Conservation (phyloP, 2,888 invertebrate species). For the Margaritifera margaritifera region DNA sequence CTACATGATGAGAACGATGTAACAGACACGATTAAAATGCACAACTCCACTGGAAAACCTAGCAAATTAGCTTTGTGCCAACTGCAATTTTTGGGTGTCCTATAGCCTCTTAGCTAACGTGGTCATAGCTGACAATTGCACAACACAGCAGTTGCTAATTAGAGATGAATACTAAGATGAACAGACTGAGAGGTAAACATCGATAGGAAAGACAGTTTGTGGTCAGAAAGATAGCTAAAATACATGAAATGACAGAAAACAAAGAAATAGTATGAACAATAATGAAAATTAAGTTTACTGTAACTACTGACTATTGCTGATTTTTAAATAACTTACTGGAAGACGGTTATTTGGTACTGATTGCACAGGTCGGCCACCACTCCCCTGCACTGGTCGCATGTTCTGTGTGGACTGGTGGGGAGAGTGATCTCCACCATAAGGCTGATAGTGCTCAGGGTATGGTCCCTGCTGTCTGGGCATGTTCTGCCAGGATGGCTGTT, state of each 20-base stretch:
- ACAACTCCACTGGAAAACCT: too few relatives aligned
- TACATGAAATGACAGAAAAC: neutral
- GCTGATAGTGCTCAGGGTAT: constrained; percentile 10
- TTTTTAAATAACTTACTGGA: constrained; percentile 4
- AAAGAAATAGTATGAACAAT: too few relatives aligned
- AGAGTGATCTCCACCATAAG: constrained; percentile 29
- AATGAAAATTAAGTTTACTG: neutral
- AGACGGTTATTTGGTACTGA: constrained; percentile 2
- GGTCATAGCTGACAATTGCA: too few relatives aligned
- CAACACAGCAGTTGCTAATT: too few relatives aligned
- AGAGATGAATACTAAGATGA: too few relatives aligned
- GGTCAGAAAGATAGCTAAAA: neutral
- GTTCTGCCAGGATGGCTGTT: constrained; percentile 28
- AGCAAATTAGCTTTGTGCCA: too few relatives aligned
- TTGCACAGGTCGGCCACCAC: constrained; percentile 17
- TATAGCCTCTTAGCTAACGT: too few relatives aligned
- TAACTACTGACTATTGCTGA: neutral
- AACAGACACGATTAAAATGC: too few relatives aligned
- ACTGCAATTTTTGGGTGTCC: too few relatives aligned
- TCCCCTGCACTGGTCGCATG: constrained; percentile 17
- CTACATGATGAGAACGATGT: too few relatives aligned
- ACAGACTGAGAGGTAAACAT: too few relatives aligned
- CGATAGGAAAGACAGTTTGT: too few relatives aligned
- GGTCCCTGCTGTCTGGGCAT: constrained; percentile 34
- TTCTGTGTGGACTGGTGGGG: constrained; percentile 34